Conservation (phyloP, 2,888 invertebrate genomes). For the Nomada flava region DNA sequence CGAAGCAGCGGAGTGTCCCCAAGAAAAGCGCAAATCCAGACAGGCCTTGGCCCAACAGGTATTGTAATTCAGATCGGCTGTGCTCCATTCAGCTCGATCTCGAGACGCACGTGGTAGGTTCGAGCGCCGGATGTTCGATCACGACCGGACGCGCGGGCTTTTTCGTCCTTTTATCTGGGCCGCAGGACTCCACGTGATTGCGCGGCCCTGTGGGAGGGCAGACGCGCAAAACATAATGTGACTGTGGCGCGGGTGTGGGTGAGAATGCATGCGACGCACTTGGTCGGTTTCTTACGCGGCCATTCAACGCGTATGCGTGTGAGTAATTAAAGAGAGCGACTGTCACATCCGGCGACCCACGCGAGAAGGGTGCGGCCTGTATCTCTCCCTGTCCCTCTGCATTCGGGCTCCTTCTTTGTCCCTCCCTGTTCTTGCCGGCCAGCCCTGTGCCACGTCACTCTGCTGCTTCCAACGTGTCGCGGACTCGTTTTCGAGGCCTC, state of each 20-base stretch:
- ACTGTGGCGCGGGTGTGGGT: constrained; percentile 58
- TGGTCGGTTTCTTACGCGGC: constrained; percentile 76
- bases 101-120: constrained; percentile 37
- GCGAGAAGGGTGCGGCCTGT: constrained; percentile 83
- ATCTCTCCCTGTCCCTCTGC: constrained; percentile 62
- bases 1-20: background rate
- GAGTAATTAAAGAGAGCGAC: constrained; percentile 84
- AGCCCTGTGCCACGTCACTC: constrained; percentile 69
- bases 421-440: constrained; percentile 71
- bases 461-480: constrained; percentile 52
- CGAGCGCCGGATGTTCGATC: constrained; percentile 57
- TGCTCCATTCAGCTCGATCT: constrained; percentile 29
- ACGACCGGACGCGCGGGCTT: constrained; percentile 50
- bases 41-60: background rate
- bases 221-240: constrained; percentile 78
- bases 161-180: constrained; percentile 63
- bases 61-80: constrained; percentile 46
- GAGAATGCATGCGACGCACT: constrained; percentile 72
- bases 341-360: constrained; percentile 84
- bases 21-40: background rate
- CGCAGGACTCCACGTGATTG: constrained; percentile 72
- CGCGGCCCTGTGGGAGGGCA: constrained; percentile 74
- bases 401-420: constrained; percentile 51
- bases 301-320: constrained; percentile 76
- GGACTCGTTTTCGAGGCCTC: constrained; percentile 62